Evolutionary conservation across 2,888 invertebrate species (phyloP), one percentile per base, ranked within the genome.

Genomic region (Nephrotoma guestfalica): DNA sequence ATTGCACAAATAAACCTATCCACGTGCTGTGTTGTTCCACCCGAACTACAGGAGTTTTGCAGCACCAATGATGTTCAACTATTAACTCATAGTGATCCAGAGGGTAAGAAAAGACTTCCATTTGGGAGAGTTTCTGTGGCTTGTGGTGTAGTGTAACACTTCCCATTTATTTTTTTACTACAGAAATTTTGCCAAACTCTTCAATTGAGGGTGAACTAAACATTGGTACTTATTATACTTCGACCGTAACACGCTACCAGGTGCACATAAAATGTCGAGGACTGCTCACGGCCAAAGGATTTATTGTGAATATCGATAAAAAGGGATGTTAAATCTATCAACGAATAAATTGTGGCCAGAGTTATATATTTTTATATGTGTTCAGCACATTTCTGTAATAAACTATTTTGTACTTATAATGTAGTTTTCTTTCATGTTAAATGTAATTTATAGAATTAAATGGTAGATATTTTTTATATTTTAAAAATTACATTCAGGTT

Each of bases 41-140:
- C 97, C 0, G 94, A 96, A 2, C 93, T 99, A 88, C 96, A 97
- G 91, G 94, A 95, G 88, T 99, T 97, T 92, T 97, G 99, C 88
- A 96, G 96, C 89, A 95, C 96, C 88, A 95, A 98, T 89, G 97
- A 97, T 89, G 96, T 99, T 87, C 98, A 98, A 90, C 92, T 99
- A 57, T 93, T 99, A 41, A 99, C 99, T 0, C 99, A 99, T 91
- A 97, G 96, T 89, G 99, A 99, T 91, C 97, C 98, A 0, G 94
- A 94, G 90, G 96, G 97, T 97, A 92, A 91, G 89, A 30, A 30
- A 30, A 30, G 1, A 2, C 30, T 30, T 30, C 2, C 30, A 2
- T 30, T 87, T 86, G 7, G 85, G 42, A 42, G 57, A 57, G 41
- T 87, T 87, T 87, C 84, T 86, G 41, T 87, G 85, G 7, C 51